These are phyloP conservation scores for Drosophila acutilabella DNA, from an alignment of 2,888 invertebrate genomes.

Conservation along the genomic window DNA sequence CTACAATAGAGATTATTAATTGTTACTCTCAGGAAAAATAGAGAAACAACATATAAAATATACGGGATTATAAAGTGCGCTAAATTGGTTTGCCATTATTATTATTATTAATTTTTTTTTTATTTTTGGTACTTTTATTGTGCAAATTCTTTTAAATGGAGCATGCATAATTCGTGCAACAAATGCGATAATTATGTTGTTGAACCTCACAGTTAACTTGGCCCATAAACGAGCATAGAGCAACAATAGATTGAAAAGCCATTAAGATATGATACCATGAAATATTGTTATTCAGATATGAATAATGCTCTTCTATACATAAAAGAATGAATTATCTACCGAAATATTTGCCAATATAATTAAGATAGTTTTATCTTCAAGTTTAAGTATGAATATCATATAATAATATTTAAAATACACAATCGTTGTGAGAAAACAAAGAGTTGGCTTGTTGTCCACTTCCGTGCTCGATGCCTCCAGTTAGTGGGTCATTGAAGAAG, in stretches of 20 bases:
- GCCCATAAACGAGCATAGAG: conserved; percentile 11
- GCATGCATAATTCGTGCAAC: conserved; percentile 33
- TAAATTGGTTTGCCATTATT: conserved; percentile 35
- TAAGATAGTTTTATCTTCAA: background rate
- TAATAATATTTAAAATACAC: conserved; percentile 24
- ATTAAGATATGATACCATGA: background rate
- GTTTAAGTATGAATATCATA: conserved; percentile 4
- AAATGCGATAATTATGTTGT: conserved; percentile 17
- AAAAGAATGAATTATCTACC: background rate
- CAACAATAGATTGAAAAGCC: background rate
- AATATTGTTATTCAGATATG: background rate
- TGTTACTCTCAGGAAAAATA: conserved; percentile 32
- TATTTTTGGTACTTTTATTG: conserved; percentile 16
- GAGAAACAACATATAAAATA: background rate
- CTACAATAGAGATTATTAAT: conserved; percentile 59
- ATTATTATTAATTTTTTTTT: background rate
- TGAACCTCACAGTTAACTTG: conserved; percentile 2
- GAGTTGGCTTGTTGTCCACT: conserved; percentile 18
- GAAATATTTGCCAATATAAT: background rate
- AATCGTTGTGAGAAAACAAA: conserved; percentile 13
- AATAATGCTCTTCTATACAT: background rate
- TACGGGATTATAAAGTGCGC: conserved; percentile 36
- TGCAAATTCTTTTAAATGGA: conserved; percentile 17
- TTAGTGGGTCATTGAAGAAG: conserved; percentile 68
- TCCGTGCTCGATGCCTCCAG: conserved; percentile 36